These are phyloP conservation scores for Xenopus borealis DNA, from an alignment of 2,113 vertebrate genomes.

Conservation along the genomic window DNA sequence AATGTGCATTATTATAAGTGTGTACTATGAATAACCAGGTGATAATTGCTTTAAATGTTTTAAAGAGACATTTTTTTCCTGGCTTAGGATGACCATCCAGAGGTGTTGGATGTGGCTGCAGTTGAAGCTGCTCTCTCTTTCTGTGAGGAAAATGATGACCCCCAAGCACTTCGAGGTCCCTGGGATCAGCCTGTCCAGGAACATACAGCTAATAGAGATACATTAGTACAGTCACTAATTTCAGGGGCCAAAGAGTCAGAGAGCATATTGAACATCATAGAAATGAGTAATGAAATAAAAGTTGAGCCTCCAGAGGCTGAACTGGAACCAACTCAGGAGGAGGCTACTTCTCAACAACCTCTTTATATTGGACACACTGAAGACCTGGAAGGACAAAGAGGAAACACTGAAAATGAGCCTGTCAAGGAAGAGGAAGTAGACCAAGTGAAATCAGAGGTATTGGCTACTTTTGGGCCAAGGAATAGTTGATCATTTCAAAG, in stretches of 20 bases:
- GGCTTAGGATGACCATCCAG: slow-evolving; percentile 79
- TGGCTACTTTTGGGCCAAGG: background rate
- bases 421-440: slow-evolving; percentile 54
- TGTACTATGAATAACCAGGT: too few relatives aligned
- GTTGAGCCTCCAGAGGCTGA: slow-evolving; percentile 66
- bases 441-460: slow-evolving; percentile 71
- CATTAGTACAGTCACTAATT: slow-evolving; percentile 39
- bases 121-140: slow-evolving; percentile 94
- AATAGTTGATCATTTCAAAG: background rate
- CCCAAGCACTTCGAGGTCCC: slow-evolving; percentile 83
- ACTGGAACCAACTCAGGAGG: slow-evolving; percentile 27
- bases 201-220: slow-evolving; percentile 73
- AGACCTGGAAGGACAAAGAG: slow-evolving; percentile 1
- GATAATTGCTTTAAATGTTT: too few relatives aligned
- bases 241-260: slow-evolving; percentile 68
- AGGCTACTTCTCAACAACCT: background rate
- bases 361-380: slow-evolving; percentile 21
- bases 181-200: slow-evolving; percentile 81
- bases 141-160: slow-evolving; percentile 88
- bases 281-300: slow-evolving; percentile 68
- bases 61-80: slow-evolving; percentile 8
- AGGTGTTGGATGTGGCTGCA: slow-evolving; percentile 90
- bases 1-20: background rate
- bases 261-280: slow-evolving; percentile 64
- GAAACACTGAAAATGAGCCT: background rate